Evolutionary conservation across 1,140 invertebrate genomes (phyloP).

Genomic region (Carposina sasakii): DNA sequence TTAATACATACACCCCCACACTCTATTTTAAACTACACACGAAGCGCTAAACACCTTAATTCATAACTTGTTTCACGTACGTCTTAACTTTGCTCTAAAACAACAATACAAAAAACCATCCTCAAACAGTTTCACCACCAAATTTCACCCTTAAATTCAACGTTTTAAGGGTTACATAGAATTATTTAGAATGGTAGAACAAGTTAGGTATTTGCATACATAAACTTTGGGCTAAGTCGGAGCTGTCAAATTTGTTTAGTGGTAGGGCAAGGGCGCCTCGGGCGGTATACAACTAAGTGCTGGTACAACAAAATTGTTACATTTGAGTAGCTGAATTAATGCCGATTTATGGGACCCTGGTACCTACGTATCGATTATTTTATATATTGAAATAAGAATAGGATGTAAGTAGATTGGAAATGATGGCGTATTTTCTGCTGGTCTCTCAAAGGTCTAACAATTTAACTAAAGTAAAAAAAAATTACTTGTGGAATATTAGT

Average conservation of each 20-base stretch:
- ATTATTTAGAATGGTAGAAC: constrained; percentile 18
- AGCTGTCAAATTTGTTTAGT: constrained; percentile 72
- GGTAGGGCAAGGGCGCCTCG: constrained; percentile 53
- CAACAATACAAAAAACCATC: too few species aligned
- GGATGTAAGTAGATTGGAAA: too few species aligned
- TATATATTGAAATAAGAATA: too few species aligned
- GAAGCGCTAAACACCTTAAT: constrained; percentile 55
- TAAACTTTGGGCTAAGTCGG: constrained; percentile 62
- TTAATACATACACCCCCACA: too few species aligned
- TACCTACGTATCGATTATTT: too few species aligned
- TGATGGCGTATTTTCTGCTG: too few species aligned
- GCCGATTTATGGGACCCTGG: constrained; percentile 59
- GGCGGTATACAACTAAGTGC: constrained; percentile 61
- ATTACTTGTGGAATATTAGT: too few species aligned
- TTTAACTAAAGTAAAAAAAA: too few species aligned
- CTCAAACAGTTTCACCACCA: too few species aligned
- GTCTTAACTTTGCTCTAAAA: constrained; percentile 44
- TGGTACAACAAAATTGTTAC: constrained; percentile 61
- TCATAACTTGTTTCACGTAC: constrained; percentile 60
- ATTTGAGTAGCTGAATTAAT: constrained; percentile 69
- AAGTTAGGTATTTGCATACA: constrained; percentile 44
- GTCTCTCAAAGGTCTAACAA: too few species aligned
- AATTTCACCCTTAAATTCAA: too few species aligned
- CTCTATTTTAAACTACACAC: constrained; percentile 24
- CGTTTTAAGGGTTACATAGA: constrained; percentile 13